These are phyloP conservation scores for Sylvietta virens DNA, from an alignment of 2,113 vertebrate species.

Conservation along the genomic window DNA sequence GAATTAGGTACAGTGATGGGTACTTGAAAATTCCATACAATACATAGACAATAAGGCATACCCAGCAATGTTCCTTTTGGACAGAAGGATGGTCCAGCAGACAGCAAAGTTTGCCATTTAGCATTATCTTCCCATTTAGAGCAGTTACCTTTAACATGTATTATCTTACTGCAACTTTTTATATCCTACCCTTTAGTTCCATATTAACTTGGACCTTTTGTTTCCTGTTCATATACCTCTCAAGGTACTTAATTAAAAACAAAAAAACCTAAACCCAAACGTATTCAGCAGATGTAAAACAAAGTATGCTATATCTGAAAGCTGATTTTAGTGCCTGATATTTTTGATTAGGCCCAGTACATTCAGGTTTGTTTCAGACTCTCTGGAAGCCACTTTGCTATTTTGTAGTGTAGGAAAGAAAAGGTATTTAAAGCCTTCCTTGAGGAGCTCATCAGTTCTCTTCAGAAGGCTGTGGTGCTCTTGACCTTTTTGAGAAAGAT, in stretches of 20 bases:
- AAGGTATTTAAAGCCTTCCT: not conserved
- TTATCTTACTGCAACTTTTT: not conserved
- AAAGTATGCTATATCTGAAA: not conserved
- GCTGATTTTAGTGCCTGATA: not conserved
- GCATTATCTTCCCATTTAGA: not conserved
- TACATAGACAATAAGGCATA: not conserved
- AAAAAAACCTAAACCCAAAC: not conserved
- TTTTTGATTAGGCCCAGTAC: not conserved
- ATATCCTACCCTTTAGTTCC: not conserved
- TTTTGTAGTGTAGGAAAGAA: not conserved
- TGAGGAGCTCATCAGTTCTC: not conserved
- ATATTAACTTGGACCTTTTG: not conserved
- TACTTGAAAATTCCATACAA: not conserved
- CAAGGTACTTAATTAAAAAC: not conserved
- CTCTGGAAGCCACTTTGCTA: not conserved
- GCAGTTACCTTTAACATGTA: not conserved
- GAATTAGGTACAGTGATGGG: not conserved
- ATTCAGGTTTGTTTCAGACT: not conserved
- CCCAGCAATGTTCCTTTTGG: not conserved
- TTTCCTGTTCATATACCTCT: not conserved
- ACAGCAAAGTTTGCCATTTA: not conserved
- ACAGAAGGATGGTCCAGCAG: not conserved
- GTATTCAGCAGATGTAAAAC: not conserved
- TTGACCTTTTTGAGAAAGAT: constrained; percentile 17
- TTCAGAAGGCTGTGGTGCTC: not conserved